These are phyloP conservation scores for Samia ricini DNA, from an alignment of 1,140 invertebrate species.

Conservation along the genomic window DNA sequence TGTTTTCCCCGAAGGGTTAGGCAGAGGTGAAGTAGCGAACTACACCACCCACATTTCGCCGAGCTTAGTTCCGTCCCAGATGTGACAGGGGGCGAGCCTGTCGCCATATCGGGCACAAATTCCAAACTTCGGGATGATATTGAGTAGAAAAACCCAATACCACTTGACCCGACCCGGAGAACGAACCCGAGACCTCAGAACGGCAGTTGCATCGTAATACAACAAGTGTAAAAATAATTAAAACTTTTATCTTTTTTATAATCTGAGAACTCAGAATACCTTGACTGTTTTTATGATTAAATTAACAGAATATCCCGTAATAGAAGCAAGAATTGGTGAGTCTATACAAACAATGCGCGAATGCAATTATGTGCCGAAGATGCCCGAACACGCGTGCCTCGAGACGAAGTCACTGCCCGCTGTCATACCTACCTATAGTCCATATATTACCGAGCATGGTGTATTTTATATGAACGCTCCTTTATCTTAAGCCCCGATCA, in stretches of 20 bases:
- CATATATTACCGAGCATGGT: not conserved
- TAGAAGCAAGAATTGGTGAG: not conserved
- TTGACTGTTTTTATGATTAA: not conserved
- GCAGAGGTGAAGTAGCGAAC: too few species aligned
- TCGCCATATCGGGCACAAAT: too few species aligned
- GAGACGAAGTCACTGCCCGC: conserved; percentile 15
- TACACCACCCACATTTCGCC: too few species aligned
- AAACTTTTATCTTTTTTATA: not conserved
- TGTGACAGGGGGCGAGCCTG: too few species aligned
- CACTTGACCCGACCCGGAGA: too few species aligned
- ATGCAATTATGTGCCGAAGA: conserved; percentile 25
- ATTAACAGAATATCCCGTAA: not conserved
- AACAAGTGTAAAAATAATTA: not conserved
- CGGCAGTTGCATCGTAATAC: too few species aligned
- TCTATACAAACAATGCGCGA: conserved; percentile 16
- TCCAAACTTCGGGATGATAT: too few species aligned
- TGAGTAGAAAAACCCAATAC: too few species aligned
- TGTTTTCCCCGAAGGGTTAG: too few species aligned
- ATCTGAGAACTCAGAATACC: not conserved
- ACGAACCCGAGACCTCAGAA: not conserved
- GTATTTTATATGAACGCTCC: not conserved
- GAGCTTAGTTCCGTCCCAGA: too few species aligned
- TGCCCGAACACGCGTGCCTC: conserved; percentile 21
- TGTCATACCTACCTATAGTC: not conserved
- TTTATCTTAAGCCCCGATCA: not conserved